Percentiles rank a stretch among this genome's conserved stretches.
phyloP scores from a whole-genome alignment of 2,113 vertebrate genomes.

The Prunella fulvescens region DNA sequence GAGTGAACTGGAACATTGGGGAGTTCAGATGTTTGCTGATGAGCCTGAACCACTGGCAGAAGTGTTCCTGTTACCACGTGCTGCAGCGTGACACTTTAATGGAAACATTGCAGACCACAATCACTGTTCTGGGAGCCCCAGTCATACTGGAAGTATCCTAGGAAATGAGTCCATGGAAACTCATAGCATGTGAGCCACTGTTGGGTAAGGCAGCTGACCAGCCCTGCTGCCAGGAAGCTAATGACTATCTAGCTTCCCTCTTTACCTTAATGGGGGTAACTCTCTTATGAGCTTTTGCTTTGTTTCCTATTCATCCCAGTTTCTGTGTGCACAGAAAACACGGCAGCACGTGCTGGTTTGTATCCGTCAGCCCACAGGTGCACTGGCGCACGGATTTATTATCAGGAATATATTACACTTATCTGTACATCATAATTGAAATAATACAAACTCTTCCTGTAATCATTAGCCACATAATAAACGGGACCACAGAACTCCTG shows the following conservation, averaged over 20 bases:
- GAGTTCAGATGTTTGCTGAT: not conserved
- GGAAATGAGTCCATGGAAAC: not conserved
- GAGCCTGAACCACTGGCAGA: not conserved
- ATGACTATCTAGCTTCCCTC: not conserved
- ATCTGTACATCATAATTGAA: conserved; percentile 63
- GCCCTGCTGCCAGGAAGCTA: not conserved
- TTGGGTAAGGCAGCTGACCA: not conserved
- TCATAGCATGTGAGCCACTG: not conserved
- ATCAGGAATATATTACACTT: conserved; percentile 68
- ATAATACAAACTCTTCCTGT: conserved; percentile 51
- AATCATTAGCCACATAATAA: conserved; percentile 42
- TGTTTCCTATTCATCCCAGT: not conserved
- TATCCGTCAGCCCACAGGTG: conserved; percentile 47
- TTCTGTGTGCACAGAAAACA: not conserved
- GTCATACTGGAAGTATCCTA: accelerated
- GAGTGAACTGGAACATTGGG: accelerated
- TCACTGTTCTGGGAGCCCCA: not conserved
- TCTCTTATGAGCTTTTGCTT: not conserved
- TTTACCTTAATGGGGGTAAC: not conserved
- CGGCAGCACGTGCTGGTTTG: not conserved
- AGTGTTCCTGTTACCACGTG: not conserved
- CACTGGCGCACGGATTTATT: conserved; percentile 53
- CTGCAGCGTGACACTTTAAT: not conserved
- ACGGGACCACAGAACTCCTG: conserved; percentile 17
- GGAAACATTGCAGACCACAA: not conserved